A percentile compares a stretch with the other conserved stretches of the same genome.
These are phyloP conservation scores for Spialia ferax DNA, from an alignment of 2,888 invertebrate species.

Conservation along the genomic window DNA sequence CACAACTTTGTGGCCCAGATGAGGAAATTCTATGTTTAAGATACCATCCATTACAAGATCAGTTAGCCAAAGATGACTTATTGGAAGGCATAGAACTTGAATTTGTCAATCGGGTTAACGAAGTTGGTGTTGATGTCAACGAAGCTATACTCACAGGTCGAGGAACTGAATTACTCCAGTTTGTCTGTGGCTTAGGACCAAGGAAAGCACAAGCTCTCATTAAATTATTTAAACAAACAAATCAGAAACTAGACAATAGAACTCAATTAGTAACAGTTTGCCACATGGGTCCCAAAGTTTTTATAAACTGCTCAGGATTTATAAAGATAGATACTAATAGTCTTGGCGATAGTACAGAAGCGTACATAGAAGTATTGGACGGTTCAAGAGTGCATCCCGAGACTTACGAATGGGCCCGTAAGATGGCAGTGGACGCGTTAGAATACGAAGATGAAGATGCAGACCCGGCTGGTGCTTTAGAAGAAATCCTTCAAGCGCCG, in stretches of 20 bases:
- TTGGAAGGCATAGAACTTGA: slow-evolving; percentile 95
- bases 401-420: slow-evolving; percentile 99
- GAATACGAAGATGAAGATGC: slow-evolving; percentile 99
- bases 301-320: slow-evolving; percentile 99
- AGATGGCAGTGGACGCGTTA: slow-evolving; percentile 99
- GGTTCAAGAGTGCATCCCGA: slow-evolving; percentile 99
- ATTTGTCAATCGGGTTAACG: slow-evolving; percentile 98
- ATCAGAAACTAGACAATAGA: slow-evolving; percentile 96
- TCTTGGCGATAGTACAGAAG: slow-evolving; percentile 97
- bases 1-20: slow-evolving; percentile 97
- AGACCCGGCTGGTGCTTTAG: slow-evolving; percentile 98
- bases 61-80: slow-evolving; percentile 94
- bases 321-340: slow-evolving; percentile 99
- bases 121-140: slow-evolving; percentile 99
- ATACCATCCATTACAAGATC: slow-evolving; percentile 95
- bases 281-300: slow-evolving; percentile 99
- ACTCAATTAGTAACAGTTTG: slow-evolving; percentile 98
- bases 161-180: slow-evolving; percentile 96
- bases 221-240: slow-evolving; percentile 95
- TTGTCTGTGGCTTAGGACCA: slow-evolving; percentile 98
- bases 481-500: slow-evolving; percentile 98
- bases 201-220: slow-evolving; percentile 96
- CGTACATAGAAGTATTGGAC: slow-evolving; percentile 98
- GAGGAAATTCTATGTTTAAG: slow-evolving; percentile 98
- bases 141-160: slow-evolving; percentile 96